phyloP scores from a whole-genome alignment of 2,888 invertebrate genomes.

The Cabera pusaria region DNA sequence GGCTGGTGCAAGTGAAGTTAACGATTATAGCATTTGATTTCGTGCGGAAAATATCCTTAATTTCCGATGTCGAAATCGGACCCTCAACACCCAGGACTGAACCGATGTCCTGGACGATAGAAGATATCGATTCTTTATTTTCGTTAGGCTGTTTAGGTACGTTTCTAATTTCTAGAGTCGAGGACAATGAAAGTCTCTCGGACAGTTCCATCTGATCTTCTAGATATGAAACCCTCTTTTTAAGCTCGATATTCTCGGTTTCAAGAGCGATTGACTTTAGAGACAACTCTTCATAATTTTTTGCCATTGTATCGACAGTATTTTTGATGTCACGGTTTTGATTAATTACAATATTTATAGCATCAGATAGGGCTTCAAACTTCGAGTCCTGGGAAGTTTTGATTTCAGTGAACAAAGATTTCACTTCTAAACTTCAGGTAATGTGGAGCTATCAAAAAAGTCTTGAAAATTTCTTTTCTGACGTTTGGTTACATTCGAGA shows the following conservation, averaged over 20 bases:
- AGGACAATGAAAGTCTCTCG: constrained; percentile 4
- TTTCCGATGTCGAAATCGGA: constrained; percentile 15
- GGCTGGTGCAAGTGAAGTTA: constrained; percentile 7
- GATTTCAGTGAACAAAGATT: constrained; percentile 3
- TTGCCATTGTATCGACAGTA: constrained; percentile 10
- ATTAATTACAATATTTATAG: not conserved
- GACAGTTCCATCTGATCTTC: constrained; percentile 10
- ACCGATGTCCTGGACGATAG: constrained; percentile 14
- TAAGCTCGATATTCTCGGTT: constrained; percentile 13
- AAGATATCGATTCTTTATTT: constrained; percentile 13
- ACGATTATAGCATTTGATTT: constrained; percentile 19
- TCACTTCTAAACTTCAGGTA: too few relatives aligned
- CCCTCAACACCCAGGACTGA: constrained; percentile 5
- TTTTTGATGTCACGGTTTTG: constrained; percentile 22
- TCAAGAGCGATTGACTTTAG: constrained; percentile 13
- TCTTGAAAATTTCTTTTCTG: constrained; percentile 4
- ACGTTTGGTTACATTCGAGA: not conserved
- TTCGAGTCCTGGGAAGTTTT: not conserved
- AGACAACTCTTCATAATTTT: constrained; percentile 13
- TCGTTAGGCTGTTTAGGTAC: constrained; percentile 8
- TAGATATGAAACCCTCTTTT: constrained; percentile 3
- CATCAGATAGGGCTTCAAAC: not conserved
- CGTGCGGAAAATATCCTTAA: constrained; percentile 19
- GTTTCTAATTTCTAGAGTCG: constrained; percentile 18
- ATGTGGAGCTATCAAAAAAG: not conserved